These are phyloP conservation scores for Chelmon rostratus DNA, from an alignment of 2,797 vertebrate genomes.

Conservation along the genomic window DNA sequence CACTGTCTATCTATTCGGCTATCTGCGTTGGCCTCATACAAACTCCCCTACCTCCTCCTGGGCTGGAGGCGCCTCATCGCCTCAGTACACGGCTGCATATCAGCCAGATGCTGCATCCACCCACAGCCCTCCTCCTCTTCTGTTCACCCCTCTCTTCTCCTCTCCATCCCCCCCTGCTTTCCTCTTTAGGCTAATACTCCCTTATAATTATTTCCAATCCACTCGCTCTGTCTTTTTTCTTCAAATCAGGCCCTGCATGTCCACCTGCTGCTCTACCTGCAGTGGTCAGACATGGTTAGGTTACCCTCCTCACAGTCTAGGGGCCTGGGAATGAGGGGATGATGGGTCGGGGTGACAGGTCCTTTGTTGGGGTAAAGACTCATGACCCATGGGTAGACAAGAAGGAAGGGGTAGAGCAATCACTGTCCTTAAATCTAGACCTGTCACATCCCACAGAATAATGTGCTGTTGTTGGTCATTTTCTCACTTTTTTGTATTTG, in stretches of 20 bases:
- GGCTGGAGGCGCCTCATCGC: conserved; percentile 67
- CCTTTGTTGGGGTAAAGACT: conserved; percentile 71
- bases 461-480: background rate
- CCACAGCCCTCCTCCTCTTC: conserved; percentile 42
- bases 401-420: conserved; percentile 19
- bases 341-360: conserved; percentile 67
- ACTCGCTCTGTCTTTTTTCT: conserved; percentile 13
- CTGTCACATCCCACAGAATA: background rate
- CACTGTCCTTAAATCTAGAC: conserved; percentile 6
- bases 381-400: conserved; percentile 46
- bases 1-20: conserved; percentile 44
- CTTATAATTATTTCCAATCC: conserved; percentile 19
- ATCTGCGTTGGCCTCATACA: conserved; percentile 55
- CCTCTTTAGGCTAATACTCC: conserved; percentile 32
- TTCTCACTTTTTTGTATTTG: background rate
- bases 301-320: conserved; percentile 28
- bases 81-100: conserved; percentile 65
- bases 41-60: conserved; percentile 64
- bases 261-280: conserved; percentile 58
- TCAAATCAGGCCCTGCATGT: conserved; percentile 34
- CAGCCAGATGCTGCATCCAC: conserved; percentile 74
- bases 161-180: conserved; percentile 14
- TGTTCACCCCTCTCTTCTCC: conserved; percentile 24
- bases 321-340: conserved; percentile 50
- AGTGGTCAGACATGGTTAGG: conserved; percentile 45